Percentiles rank a stretch among this genome's conserved stretches.
Conservation (phyloP, 2,113 vertebrate genomes). For the Progne subis region DNA sequence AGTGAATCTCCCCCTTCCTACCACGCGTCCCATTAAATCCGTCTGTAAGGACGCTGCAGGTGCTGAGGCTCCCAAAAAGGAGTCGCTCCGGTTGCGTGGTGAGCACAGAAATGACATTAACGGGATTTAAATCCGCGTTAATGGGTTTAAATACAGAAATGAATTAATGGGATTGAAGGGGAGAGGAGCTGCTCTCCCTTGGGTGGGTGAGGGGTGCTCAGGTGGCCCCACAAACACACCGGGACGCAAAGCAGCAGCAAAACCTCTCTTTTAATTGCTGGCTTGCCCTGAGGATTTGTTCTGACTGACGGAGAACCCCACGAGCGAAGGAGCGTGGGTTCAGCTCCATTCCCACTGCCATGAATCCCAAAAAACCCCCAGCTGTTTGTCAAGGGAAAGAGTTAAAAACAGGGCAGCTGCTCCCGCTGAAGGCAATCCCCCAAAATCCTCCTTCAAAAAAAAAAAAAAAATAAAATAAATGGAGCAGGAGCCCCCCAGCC, state of each 20-base stretch:
- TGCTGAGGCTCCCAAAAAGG: neutral
- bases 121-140: neutral
- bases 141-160: neutral
- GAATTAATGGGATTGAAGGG: neutral
- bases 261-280: conserved; percentile 66
- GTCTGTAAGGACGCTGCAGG: neutral
- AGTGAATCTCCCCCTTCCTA: neutral
- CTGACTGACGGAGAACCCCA: conserved; percentile 12
- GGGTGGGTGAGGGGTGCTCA: neutral
- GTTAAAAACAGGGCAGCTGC: neutral
- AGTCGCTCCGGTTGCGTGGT: fast-evolving
- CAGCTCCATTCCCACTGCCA: neutral
- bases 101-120: fast-evolving
- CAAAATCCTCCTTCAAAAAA: neutral
- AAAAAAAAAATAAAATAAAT: neutral
- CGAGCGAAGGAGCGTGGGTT: neutral
- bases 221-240: neutral
- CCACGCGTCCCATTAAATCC: fast-evolving
- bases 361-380: neutral
- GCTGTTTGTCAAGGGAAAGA: neutral
- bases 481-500: neutral
- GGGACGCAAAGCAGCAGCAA: conserved; percentile 34
- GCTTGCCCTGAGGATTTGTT: conserved; percentile 68
- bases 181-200: fast-evolving
- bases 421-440: neutral